A percentile compares a stretch with the other conserved stretches of the same genome.
These are phyloP conservation scores for Thripadectes ignobilis DNA, from an alignment of 2,797 vertebrate genomes.

Conservation along the genomic window DNA sequence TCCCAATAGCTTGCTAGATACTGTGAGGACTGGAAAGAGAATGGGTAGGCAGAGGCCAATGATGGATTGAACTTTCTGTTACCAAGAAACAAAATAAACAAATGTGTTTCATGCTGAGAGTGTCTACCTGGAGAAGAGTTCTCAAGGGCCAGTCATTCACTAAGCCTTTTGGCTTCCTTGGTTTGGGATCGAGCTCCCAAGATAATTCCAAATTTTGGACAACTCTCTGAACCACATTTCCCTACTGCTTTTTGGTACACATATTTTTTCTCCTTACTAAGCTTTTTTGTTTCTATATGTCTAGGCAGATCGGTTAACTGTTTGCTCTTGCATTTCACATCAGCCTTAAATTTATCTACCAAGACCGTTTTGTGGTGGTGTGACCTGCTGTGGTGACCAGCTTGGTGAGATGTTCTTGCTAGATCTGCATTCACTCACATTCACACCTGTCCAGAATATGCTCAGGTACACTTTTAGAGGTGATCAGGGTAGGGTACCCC, in stretches of 20 bases:
- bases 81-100: slow-evolving; percentile 35
- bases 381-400: neutral
- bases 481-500: neutral
- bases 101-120: neutral
- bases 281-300: neutral
- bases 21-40: neutral
- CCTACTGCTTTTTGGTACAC: neutral
- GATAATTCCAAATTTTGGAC: neutral
- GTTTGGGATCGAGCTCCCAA: neutral
- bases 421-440: neutral
- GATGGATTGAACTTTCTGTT: slow-evolving; percentile 18
- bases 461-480: neutral
- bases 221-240: neutral
- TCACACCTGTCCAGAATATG: neutral
- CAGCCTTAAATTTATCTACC: neutral
- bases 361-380: neutral
- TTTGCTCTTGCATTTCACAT: neutral
- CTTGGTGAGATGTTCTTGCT: neutral
- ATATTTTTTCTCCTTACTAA: neutral
- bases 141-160: neutral
- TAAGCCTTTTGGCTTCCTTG: neutral
- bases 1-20: neutral
- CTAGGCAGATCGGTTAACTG: neutral
- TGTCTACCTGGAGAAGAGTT: neutral
- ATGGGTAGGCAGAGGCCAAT: neutral